Conservation (phyloP, 2,888 invertebrate genomes). For the Pammene fasciana region DNA sequence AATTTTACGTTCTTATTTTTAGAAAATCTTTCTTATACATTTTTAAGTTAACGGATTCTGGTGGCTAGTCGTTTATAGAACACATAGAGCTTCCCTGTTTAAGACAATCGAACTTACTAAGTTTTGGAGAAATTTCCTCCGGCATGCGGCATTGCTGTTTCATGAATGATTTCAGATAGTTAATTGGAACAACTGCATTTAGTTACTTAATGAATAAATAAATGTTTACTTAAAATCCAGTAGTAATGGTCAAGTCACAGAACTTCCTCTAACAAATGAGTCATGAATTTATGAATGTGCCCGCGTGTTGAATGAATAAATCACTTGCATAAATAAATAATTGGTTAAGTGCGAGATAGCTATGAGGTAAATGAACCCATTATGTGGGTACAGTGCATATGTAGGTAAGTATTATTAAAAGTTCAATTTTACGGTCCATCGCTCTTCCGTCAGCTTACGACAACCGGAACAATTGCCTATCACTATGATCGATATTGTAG, state of each 20-base stretch:
- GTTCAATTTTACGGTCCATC: slow-evolving; percentile 24
- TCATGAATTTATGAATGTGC: slow-evolving; percentile 22
- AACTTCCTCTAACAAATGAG: slow-evolving; percentile 13
- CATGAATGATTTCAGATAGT: too few relatives aligned
- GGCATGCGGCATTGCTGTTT: too few relatives aligned
- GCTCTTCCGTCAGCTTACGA: slow-evolving; percentile 23
- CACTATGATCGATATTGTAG: neutral
- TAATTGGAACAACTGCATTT: too few relatives aligned
- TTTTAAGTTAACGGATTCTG: too few relatives aligned
- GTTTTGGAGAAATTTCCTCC: too few relatives aligned
- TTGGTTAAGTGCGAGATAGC: slow-evolving; percentile 13
- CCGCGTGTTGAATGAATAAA: slow-evolving; percentile 20
- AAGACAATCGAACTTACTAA: neutral
- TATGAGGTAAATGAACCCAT: slow-evolving; percentile 15
- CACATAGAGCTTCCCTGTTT: too few relatives aligned
- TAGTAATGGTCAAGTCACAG: slow-evolving; percentile 6
- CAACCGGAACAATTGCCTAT: slow-evolving; percentile 22
- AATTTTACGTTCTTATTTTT: slow-evolving; percentile 10
- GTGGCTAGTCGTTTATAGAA: too few relatives aligned
- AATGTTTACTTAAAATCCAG: neutral
- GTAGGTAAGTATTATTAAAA: slow-evolving; percentile 17
- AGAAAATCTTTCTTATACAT: neutral
- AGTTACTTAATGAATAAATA: neutral
- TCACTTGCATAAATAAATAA: slow-evolving; percentile 28
- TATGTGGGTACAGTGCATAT: neutral